These are phyloP conservation scores for Zosterops borbonicus DNA, from an alignment of 2,113 vertebrate species.

Conservation along the genomic window DNA sequence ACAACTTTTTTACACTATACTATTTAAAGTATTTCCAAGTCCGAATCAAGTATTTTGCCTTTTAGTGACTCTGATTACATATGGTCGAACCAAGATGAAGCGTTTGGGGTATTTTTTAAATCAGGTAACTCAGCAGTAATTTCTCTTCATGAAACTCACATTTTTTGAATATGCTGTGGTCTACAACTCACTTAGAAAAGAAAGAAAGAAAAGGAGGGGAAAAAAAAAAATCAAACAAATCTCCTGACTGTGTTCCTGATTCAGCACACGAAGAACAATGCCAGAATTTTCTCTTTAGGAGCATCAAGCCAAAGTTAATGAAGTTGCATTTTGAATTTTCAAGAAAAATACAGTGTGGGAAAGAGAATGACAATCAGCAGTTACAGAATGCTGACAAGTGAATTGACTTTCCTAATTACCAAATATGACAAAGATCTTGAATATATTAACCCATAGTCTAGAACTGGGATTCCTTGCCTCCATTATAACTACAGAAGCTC, in stretches of 20 bases:
- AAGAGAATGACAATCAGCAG: not conserved
- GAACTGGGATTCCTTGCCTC: not conserved
- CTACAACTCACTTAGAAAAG: not conserved
- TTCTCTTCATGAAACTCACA: not conserved
- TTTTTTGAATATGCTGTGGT: not conserved
- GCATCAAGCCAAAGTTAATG: not conserved
- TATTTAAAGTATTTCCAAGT: not conserved
- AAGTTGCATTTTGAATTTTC: constrained; percentile 8
- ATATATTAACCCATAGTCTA: not conserved
- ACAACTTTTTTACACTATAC: not conserved
- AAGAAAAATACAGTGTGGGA: not conserved
- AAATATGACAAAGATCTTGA: not conserved
- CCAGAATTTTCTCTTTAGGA: not conserved
- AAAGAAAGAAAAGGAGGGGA: not conserved
- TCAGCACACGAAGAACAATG: not conserved
- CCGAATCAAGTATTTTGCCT: not conserved
- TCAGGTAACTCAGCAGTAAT: not conserved
- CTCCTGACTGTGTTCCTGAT: not conserved
- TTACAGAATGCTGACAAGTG: accelerated
- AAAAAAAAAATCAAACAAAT: not conserved
- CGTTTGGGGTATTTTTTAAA: not conserved
- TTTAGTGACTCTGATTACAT: not conserved
- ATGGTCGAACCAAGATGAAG: not conserved
- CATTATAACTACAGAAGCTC: not conserved
- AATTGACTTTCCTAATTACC: not conserved